Conservation (phyloP, 2,113 vertebrate genomes). For the Corythoichthys haematopterus region DNA sequence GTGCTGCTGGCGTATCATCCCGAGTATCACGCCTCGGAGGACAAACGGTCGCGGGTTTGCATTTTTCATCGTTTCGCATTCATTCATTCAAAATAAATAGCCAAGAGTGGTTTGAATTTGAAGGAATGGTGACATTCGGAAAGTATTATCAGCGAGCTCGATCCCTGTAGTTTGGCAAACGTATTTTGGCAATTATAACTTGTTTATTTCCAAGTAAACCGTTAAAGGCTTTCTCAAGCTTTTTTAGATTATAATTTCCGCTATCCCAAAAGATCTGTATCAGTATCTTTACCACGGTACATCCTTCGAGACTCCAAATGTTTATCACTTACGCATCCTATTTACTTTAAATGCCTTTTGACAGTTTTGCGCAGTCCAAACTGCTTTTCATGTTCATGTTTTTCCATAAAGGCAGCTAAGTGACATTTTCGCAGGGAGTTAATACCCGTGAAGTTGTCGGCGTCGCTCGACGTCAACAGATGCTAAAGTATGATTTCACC, state of each 20-base stretch:
- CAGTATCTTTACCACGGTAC: neutral
- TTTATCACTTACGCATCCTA: neutral
- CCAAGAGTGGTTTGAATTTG: neutral
- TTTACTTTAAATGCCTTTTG: constrained; percentile 3
- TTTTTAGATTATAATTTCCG: neutral
- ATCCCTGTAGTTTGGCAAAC: neutral
- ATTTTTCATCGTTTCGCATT: neutral
- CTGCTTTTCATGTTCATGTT: neutral
- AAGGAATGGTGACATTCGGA: neutral
- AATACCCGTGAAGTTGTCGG: constrained; percentile 14
- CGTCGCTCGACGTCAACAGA: neutral
- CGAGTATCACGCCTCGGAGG: constrained; percentile 19
- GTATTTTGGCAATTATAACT: neutral
- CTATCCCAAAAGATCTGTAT: neutral
- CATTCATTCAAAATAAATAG: neutral
- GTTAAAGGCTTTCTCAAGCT: neutral
- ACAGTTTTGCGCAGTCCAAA: neutral
- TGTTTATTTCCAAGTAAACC: neutral
- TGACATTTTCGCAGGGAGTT: constrained; percentile 3
- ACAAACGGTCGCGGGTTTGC: constrained; percentile 27
- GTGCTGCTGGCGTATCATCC: constrained; percentile 30
- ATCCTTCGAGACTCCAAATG: neutral
- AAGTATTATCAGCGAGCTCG: neutral
- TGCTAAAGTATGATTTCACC: constrained; percentile 18
- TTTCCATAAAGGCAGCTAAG: constrained; percentile 6